A percentile compares a stretch with the other conserved stretches of the same genome.
Conservation (phyloP, 2,113 vertebrate genomes). For the Rousettus leschenaultii region DNA sequence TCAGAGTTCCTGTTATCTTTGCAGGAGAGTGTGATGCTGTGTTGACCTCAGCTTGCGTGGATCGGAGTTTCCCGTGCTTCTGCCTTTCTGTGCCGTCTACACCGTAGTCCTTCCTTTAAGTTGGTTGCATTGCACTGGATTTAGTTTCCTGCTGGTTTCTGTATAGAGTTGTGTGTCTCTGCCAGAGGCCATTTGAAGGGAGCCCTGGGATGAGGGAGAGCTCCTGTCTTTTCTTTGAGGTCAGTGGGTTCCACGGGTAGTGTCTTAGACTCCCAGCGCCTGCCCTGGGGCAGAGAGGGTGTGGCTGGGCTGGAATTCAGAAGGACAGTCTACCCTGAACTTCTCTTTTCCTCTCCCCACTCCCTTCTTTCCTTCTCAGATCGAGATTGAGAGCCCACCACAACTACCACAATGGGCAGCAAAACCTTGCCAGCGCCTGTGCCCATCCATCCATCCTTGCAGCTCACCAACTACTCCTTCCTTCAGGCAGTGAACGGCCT, state of each 20-base stretch:
- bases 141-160: neutral
- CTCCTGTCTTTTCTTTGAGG: neutral
- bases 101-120: neutral
- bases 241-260: neutral
- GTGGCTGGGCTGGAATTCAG: neutral
- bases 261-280: neutral
- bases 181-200: neutral
- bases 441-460: conserved; percentile 96
- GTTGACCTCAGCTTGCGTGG: neutral
- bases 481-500: conserved; percentile 95
- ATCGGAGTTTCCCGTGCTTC: neutral
- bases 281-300: neutral
- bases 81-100: neutral
- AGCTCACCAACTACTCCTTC: conserved; percentile 97
- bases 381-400: conserved; percentile 13
- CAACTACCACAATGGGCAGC: conserved; percentile 89
- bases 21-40: neutral
- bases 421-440: conserved; percentile 96
- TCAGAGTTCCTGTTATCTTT: neutral
- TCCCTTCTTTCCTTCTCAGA: conserved; percentile 69
- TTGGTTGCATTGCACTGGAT: neutral
- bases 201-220: neutral
- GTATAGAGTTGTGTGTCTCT: neutral
- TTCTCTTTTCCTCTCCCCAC: neutral
- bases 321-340: neutral